Percentiles rank a stretch among this genome's conserved stretches.
phyloP scores from a whole-genome alignment of 2,888 invertebrate genomes.

The Lasius platythorax region DNA sequence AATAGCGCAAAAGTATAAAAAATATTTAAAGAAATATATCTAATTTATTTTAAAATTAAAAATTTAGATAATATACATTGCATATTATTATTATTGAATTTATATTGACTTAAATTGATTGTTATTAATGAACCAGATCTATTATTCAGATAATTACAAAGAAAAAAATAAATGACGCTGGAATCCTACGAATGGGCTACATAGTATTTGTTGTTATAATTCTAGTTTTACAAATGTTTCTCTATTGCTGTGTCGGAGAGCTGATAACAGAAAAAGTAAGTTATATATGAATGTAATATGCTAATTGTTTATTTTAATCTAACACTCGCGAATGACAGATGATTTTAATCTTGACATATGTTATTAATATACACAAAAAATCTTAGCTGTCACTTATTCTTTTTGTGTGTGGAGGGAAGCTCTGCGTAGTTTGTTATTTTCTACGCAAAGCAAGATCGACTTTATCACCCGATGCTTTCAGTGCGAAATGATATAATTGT shows the following conservation, averaged over 20 bases:
- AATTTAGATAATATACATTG: neutral
- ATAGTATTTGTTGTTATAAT: neutral
- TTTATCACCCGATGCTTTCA: too few relatives aligned
- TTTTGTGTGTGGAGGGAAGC: too few relatives aligned
- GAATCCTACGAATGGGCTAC: neutral
- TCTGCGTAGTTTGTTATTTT: too few relatives aligned
- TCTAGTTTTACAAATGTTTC: neutral
- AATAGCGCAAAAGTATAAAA: neutral
- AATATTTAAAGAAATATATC: neutral
- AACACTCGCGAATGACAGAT: neutral
- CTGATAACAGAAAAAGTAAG: neutral
- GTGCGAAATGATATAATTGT: too few relatives aligned
- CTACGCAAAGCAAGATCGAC: too few relatives aligned
- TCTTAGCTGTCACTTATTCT: too few relatives aligned
- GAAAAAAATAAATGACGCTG: neutral
- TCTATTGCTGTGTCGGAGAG: conserved; percentile 3
- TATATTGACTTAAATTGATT: neutral
- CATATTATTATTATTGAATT: neutral
- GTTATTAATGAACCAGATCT: neutral
- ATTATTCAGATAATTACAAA: neutral
- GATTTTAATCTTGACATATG: neutral
- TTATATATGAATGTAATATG: neutral
- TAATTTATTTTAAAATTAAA: neutral
- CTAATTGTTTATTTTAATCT: neutral
- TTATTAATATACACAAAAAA: neutral